Evolutionary conservation across 2,888 invertebrate genomes (phyloP).

Genomic region (Phrixothrix hirtus): DNA sequence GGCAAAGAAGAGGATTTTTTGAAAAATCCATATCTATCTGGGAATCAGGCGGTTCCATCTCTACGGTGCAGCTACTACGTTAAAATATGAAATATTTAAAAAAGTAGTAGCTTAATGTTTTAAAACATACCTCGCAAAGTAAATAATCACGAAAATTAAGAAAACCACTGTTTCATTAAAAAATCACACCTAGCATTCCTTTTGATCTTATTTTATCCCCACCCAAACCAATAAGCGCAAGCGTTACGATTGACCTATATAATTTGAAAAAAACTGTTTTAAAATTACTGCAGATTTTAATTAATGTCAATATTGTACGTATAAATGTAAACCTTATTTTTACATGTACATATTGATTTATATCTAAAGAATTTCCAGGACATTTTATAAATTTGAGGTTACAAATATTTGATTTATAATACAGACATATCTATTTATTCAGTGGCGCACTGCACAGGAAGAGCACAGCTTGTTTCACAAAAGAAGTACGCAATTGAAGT

Average conservation of each 20-base stretch:
- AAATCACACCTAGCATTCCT: slow-evolving; percentile 8
- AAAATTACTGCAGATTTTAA: no score
- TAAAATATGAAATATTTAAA: background rate
- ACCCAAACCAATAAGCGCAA: slow-evolving; percentile 27
- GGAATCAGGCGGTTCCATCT: slow-evolving; percentile 52
- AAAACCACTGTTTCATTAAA: background rate
- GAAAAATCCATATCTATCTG: slow-evolving; percentile 52
- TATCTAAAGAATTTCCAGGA: background rate
- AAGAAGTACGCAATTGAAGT: no score
- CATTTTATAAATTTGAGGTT: background rate
- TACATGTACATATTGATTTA: background rate
- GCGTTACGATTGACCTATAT: slow-evolving; percentile 22
- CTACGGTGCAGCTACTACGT: slow-evolving; percentile 38
- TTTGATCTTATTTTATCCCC: slow-evolving; percentile 26
- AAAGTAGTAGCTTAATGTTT: no score
- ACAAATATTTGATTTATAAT: no score
- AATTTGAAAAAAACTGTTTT: no score
- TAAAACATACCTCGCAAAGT: slow-evolving; percentile 31
- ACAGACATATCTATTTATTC: no score
- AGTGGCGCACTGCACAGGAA: no score
- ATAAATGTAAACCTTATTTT: no score
- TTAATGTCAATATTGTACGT: no score
- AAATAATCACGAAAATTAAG: slow-evolving; percentile 33
- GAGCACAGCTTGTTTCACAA: no score
- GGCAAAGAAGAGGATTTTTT: slow-evolving; percentile 67